A percentile compares a stretch with the other conserved stretches of the same genome.
phyloP scores from a whole-genome alignment of 1,140 invertebrate genomes.

The Hypothenemus hampei region DNA sequence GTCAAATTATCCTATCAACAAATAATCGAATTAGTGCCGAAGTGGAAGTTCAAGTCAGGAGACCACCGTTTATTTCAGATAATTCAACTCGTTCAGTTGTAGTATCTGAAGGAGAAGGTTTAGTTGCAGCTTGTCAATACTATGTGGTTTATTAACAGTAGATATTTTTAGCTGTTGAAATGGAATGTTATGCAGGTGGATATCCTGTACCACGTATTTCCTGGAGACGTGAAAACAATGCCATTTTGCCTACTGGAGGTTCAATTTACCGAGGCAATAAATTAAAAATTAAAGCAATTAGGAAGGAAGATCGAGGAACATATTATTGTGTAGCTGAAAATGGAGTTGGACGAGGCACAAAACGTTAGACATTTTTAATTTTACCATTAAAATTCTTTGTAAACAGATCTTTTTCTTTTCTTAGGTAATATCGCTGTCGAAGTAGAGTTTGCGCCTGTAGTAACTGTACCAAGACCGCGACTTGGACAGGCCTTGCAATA shows the following conservation, averaged over 20 bases:
- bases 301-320: constrained; percentile 84
- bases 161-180: constrained; percentile 55
- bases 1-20: constrained; percentile 75
- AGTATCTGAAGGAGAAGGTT: constrained; percentile 70
- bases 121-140: background rate
- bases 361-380: constrained; percentile 46
- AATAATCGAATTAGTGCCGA: constrained; percentile 75
- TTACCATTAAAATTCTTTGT: background rate
- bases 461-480: constrained; percentile 72
- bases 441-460: constrained; percentile 82
- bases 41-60: constrained; percentile 75
- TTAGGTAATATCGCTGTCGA: constrained; percentile 76
- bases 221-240: constrained; percentile 90
- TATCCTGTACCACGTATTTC: constrained; percentile 78
- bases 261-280: constrained; percentile 77
- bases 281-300: constrained; percentile 73
- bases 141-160: background rate
- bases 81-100: constrained; percentile 85
- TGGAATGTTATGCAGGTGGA: constrained; percentile 85
- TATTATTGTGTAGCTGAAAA: constrained; percentile 94
- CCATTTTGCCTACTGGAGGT: constrained; percentile 82
- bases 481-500: constrained; percentile 85
- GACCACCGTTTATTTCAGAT: constrained; percentile 86
- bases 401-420: constrained; percentile 8
- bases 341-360: constrained; percentile 75